Percentiles rank a stretch among this genome's conserved stretches.
phyloP scores from a whole-genome alignment of 2,113 vertebrate species.

The Manacus vitellinus region DNA sequence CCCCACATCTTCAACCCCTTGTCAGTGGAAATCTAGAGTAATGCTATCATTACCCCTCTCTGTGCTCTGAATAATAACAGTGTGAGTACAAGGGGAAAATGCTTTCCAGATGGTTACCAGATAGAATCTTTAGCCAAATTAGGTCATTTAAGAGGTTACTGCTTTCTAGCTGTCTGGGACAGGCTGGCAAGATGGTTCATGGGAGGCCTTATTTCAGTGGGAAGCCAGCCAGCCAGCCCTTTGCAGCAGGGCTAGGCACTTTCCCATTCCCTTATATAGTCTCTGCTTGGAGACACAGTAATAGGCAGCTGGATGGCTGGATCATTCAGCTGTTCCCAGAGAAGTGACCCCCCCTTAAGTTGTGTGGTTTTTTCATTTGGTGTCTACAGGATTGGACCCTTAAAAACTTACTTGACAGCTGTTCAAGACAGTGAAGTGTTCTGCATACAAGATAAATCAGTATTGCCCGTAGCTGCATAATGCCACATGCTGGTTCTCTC shows the following conservation, averaged over 20 bases:
- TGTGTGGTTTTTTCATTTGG: neutral
- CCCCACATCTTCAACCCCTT: neutral
- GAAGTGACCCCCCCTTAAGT: neutral
- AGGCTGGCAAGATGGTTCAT: neutral
- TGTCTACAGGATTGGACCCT: neutral
- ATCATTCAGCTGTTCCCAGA: neutral
- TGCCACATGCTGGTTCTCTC: neutral
- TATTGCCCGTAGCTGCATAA: neutral
- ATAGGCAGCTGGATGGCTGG: neutral
- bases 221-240: neutral
- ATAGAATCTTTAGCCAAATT: neutral
- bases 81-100: neutral
- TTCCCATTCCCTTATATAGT: constrained; percentile 2
- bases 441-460: neutral
- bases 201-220: neutral
- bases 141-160: neutral
- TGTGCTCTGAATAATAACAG: neutral
- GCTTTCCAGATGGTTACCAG: neutral
- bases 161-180: neutral
- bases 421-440: neutral
- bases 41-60: neutral
- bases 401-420: neutral
- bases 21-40: neutral
- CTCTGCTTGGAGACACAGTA: neutral
- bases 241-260: neutral